Conservation (phyloP, 2,113 vertebrate genomes). For the Athene noctua region DNA sequence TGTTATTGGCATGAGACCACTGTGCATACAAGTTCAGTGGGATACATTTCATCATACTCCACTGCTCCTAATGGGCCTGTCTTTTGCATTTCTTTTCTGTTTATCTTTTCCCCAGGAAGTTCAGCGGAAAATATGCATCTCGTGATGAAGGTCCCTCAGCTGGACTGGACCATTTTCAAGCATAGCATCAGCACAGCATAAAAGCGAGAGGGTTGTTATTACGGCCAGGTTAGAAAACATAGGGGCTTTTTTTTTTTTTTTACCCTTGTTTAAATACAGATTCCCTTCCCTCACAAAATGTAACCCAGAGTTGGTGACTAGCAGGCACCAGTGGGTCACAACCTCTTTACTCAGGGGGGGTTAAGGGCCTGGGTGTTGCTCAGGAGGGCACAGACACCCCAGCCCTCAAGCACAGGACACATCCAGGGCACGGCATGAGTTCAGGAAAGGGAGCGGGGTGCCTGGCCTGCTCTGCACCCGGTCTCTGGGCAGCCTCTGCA, state of each 20-base stretch:
- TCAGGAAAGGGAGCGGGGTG: not conserved
- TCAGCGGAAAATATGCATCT: conserved; percentile 71
- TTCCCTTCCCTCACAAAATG: not conserved
- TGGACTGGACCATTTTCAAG: conserved; percentile 65
- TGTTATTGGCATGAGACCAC: conserved; percentile 36
- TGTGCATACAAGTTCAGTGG: conserved; percentile 62
- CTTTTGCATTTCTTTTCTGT: conserved; percentile 66
- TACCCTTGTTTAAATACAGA: not conserved
- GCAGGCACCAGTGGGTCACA: not conserved
- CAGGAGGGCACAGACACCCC: not conserved
- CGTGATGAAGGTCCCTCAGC: conserved; percentile 66
- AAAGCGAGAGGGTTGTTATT: conserved; percentile 36
- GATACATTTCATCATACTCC: conserved; percentile 58
- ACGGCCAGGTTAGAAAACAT: conserved; percentile 40
- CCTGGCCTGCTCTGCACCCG: not conserved
- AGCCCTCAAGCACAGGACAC: not conserved
- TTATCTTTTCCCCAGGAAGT: conserved; percentile 75
- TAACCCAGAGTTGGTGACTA: not conserved
- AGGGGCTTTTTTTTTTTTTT: not conserved
- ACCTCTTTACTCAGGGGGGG: not conserved
- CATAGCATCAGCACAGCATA: conserved; percentile 57
- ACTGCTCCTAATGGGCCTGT: conserved; percentile 26
- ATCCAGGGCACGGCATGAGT: not conserved
- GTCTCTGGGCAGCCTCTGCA: not conserved
- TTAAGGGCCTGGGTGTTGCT: not conserved